Percentiles rank a stretch among this genome's conserved stretches.
Conservation (phyloP, 2,113 vertebrate genomes). For the Accipiter virgatus region DNA sequence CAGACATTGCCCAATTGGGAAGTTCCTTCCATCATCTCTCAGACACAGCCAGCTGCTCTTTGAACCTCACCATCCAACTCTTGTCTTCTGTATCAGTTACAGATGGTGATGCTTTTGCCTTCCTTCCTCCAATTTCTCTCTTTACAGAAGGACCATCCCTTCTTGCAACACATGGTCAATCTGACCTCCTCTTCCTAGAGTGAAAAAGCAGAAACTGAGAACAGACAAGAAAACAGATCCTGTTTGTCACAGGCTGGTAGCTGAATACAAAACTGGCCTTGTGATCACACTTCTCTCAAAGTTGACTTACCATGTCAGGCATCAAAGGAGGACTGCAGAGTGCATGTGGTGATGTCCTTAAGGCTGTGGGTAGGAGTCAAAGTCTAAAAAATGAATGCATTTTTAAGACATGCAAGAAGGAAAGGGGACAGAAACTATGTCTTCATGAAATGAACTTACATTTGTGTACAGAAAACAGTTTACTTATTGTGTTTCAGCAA, state of each 20-base stretch:
- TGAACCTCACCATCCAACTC: background rate
- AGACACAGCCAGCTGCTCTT: background rate
- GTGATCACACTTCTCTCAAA: background rate
- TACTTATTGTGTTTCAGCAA: background rate
- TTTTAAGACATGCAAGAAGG: background rate
- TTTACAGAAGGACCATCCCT: rapidly evolving
- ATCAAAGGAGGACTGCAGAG: background rate
- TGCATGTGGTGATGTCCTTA: background rate
- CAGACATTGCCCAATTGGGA: background rate
- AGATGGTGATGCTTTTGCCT: background rate
- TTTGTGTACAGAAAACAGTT: background rate
- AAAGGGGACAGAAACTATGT: background rate
- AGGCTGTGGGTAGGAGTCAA: background rate
- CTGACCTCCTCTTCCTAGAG: background rate
- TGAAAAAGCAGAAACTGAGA: background rate
- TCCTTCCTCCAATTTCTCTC: background rate
- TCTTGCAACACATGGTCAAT: background rate
- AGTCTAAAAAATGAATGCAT: background rate
- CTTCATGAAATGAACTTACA: background rate
- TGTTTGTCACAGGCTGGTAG: background rate
- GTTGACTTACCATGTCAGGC: background rate
- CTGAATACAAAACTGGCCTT: background rate
- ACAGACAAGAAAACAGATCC: background rate
- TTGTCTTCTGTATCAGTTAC: background rate
- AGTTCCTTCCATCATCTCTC: background rate